phyloP scores from a whole-genome alignment of 2,888 invertebrate species.

The Sarcophaga caerulescens region DNA sequence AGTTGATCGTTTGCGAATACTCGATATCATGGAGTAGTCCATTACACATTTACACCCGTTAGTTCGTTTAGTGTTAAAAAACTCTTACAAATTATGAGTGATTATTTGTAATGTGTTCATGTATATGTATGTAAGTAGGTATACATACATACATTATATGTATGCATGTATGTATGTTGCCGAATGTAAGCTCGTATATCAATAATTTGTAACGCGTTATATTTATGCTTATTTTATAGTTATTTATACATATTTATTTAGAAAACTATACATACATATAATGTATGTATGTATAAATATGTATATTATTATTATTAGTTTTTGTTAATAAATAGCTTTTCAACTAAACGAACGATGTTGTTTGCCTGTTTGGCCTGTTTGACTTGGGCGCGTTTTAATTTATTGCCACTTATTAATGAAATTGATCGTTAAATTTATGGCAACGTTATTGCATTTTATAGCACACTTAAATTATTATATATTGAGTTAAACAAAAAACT shows the following conservation, averaged over 20 bases:
- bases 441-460: constrained; percentile 71
- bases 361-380: constrained; percentile 59
- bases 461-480: constrained; percentile 70
- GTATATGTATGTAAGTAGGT: background rate
- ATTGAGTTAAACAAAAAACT: background rate
- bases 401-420: constrained; percentile 76
- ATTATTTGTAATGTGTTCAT: constrained; percentile 19
- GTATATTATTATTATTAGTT: background rate
- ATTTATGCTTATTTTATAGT: constrained; percentile 22
- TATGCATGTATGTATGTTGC: background rate
- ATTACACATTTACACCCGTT: background rate
- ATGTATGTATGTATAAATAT: background rate
- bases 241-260: background rate
- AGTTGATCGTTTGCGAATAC: background rate
- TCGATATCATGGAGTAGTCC: too few relatives aligned
- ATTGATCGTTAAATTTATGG: constrained; percentile 78
- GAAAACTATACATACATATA: background rate
- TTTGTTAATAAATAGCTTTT: constrained; percentile 39
- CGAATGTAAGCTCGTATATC: constrained; percentile 12
- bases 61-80: constrained; percentile 11
- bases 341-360: constrained; percentile 29
- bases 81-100: background rate
- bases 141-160: background rate
- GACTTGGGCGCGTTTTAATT: constrained; percentile 69
- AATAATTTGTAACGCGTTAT: constrained; percentile 47